Conservation (phyloP, 2,888 invertebrate species). For the Drepana falcataria region DNA sequence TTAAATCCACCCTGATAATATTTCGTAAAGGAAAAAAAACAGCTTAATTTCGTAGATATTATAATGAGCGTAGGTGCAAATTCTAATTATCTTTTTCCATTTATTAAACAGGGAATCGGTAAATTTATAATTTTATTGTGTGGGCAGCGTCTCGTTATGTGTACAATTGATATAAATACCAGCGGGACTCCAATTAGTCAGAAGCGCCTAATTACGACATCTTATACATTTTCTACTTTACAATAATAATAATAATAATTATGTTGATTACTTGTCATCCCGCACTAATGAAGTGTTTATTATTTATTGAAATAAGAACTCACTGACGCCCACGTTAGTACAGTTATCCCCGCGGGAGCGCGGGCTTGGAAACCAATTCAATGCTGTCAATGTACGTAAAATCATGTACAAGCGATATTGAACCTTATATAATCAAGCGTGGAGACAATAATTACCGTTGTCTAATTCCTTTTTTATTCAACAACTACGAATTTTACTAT, state of each 20-base stretch:
- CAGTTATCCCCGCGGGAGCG: background rate
- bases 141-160: background rate
- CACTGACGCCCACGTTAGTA: background rate
- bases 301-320: background rate
- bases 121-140: background rate
- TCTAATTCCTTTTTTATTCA: no score
- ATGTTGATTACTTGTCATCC: background rate
- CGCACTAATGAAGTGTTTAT: background rate
- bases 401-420: no score
- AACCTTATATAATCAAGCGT: no score
- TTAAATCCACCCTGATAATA: no score
- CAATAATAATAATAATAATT: conserved; percentile 1
- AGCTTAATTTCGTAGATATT: no score
- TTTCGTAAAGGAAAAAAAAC: no score
- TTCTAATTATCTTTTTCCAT: background rate
- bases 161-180: background rate
- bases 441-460: no score
- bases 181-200: background rate
- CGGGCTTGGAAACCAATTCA: background rate
- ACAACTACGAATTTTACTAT: no score
- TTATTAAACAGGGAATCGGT: background rate
- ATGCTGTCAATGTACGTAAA: no score
- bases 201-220: conserved; percentile 1
- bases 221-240: background rate
- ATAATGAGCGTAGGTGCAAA: background rate